phyloP scores from a whole-genome alignment of 1,140 invertebrate species.

The Drosophila triauraria region DNA sequence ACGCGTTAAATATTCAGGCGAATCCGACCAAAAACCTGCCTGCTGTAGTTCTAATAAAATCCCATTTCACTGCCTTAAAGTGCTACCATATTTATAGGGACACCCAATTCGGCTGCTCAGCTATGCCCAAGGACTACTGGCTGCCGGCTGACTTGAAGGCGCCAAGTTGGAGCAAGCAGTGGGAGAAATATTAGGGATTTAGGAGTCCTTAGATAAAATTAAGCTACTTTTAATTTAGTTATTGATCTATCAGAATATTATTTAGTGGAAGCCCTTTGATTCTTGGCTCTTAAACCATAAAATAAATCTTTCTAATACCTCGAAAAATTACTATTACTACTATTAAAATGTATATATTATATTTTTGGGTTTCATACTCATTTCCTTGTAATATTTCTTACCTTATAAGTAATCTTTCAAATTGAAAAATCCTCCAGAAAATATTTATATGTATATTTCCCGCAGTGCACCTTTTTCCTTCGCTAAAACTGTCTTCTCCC shows the following conservation, averaged over 20 bases:
- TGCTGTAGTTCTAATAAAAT: conserved; percentile 13
- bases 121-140: conserved; percentile 32
- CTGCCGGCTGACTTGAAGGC: background rate
- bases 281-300: background rate
- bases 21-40: background rate
- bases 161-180: background rate
- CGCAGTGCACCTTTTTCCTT: background rate
- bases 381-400: background rate
- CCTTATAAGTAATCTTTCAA: background rate
- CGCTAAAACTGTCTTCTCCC: conserved; percentile 1
- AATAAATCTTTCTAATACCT: too few relatives aligned
- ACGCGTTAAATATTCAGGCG: conserved; percentile 9
- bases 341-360: too few relatives aligned
- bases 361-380: too few relatives aligned
- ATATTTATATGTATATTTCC: background rate
- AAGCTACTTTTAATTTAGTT: background rate
- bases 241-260: background rate
- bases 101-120: conserved; percentile 26
- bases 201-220: background rate
- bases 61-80: background rate
- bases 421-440: background rate
- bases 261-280: background rate
- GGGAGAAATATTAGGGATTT: too few relatives aligned
- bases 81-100: conserved; percentile 28
- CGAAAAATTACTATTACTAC: too few relatives aligned